Percentiles rank a stretch among this genome's conserved stretches.
phyloP scores from a whole-genome alignment of 2,888 invertebrate genomes.

The Hyposoter didymator region DNA sequence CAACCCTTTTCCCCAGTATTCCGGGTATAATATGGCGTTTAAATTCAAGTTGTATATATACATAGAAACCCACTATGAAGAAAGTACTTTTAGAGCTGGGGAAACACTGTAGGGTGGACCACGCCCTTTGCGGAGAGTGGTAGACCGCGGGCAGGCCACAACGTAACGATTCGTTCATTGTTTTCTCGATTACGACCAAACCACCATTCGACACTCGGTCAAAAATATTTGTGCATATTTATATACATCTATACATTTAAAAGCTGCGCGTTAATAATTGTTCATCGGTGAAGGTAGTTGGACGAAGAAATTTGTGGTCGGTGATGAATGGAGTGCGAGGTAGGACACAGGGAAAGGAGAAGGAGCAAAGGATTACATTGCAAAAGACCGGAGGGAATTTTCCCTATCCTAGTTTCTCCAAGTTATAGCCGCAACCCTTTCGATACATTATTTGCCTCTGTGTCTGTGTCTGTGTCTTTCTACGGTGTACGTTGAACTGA shows the following conservation, averaged over 20 bases:
- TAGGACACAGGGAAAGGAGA: background rate
- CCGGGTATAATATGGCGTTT: constrained; percentile 32
- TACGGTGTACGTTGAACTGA: background rate
- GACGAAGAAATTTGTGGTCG: constrained; percentile 26
- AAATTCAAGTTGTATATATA: constrained; percentile 17
- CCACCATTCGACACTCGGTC: constrained; percentile 49
- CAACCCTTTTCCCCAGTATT: constrained; percentile 58
- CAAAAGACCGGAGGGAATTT: constrained; percentile 33
- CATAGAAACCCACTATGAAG: background rate
- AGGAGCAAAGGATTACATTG: constrained; percentile 47
- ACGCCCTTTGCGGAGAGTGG: constrained; percentile 47
- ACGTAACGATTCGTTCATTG: constrained; percentile 75
- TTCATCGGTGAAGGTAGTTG: constrained; percentile 10
- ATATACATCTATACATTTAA: background rate
- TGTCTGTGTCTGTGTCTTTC: background rate
- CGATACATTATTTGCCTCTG: background rate
- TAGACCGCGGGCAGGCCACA: constrained; percentile 70
- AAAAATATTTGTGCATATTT: constrained; percentile 7
- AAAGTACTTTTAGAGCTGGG: background rate
- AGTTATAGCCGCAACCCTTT: constrained; percentile 34
- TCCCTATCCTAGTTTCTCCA: constrained; percentile 9
- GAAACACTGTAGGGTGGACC: constrained; percentile 51
- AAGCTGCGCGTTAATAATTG: constrained; percentile 7
- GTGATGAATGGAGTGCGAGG: constrained; percentile 29
- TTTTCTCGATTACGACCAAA: constrained; percentile 71